Percentiles rank a stretch among this genome's conserved stretches.
Conservation (phyloP, 2,888 invertebrate genomes). For the Acrobasis consociella region DNA sequence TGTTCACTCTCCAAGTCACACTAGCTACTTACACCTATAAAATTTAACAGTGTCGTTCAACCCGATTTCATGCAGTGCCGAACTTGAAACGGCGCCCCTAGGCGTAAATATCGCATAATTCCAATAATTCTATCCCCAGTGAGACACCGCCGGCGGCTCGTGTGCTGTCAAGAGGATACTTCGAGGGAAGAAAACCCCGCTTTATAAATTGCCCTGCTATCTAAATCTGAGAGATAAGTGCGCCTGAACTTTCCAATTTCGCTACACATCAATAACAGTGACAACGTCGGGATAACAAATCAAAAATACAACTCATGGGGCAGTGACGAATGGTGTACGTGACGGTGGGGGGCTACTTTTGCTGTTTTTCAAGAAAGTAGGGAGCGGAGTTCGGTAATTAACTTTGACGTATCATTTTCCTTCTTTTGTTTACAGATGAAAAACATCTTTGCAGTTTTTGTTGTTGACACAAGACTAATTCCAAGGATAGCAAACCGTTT, state of each 20-base stretch:
- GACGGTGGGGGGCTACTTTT: constrained; percentile 27
- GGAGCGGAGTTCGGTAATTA: constrained; percentile 10
- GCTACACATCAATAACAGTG: constrained; percentile 82
- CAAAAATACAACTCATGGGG: constrained; percentile 68
- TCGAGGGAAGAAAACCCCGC: constrained; percentile 70
- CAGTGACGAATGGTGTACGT: constrained; percentile 48
- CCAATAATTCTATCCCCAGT: constrained; percentile 37
- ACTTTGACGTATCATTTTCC: constrained; percentile 3
- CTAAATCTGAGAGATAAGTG: constrained; percentile 80
- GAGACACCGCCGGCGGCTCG: constrained; percentile 46
- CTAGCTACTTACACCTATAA: background rate
- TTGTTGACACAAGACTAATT: too few species aligned
- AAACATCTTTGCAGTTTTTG: background rate
- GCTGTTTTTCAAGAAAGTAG: constrained; percentile 7
- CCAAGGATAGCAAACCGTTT: too few species aligned
- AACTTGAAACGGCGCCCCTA: constrained; percentile 12
- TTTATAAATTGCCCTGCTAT: constrained; percentile 81
- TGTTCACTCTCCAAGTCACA: background rate
- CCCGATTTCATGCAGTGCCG: background rate
- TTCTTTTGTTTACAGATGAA: background rate
- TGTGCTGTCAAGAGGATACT: constrained; percentile 66
- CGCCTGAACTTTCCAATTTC: constrained; percentile 81
- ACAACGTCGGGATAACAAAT: constrained; percentile 73
- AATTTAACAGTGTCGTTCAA: background rate
- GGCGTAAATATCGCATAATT: constrained; percentile 36